Evolutionary conservation across 2,888 invertebrate genomes (phyloP).

Genomic region (Amphimallon solstitiale): DNA sequence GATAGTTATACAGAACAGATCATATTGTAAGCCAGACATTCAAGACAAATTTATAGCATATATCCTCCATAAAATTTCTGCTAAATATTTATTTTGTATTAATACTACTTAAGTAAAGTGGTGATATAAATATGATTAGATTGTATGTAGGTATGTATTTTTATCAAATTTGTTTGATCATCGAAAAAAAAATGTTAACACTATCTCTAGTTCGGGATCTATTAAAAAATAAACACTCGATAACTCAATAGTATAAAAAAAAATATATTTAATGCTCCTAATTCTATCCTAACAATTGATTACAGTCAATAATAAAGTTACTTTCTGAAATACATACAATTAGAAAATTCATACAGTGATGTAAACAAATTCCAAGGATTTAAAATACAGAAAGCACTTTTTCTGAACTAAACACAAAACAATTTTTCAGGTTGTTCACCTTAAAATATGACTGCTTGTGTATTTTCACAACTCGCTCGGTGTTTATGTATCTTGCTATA

Average conservation of each 20-base stretch:
- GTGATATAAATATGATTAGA: not conserved
- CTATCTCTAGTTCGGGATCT: not conserved
- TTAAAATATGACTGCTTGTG: constrained; percentile 12
- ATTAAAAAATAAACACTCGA: not conserved
- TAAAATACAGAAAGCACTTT: not conserved
- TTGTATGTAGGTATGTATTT: not conserved
- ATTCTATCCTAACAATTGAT: constrained; percentile 8
- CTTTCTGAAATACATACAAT: not conserved
- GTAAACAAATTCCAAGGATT: not conserved
- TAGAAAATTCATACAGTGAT: not conserved
- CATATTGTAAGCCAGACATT: too few relatives aligned
- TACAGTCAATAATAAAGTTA: not conserved
- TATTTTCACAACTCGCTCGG: not conserved
- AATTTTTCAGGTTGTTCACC: constrained; percentile 19
- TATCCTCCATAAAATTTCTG: not conserved
- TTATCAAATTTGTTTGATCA: constrained; percentile 4
- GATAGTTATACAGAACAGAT: too few relatives aligned
- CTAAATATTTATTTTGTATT: not conserved
- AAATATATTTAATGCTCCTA: not conserved
- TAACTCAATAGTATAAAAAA: not conserved
- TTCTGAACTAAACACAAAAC: not conserved
- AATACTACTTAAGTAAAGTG: not conserved
- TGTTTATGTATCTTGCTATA: not conserved
- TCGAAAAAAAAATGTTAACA: constrained; percentile 3
- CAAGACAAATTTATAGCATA: too few relatives aligned